A percentile compares a stretch with the other conserved stretches of the same genome.
Conservation (phyloP, 1,140 invertebrate genomes). For the Halictus rubicundus region DNA sequence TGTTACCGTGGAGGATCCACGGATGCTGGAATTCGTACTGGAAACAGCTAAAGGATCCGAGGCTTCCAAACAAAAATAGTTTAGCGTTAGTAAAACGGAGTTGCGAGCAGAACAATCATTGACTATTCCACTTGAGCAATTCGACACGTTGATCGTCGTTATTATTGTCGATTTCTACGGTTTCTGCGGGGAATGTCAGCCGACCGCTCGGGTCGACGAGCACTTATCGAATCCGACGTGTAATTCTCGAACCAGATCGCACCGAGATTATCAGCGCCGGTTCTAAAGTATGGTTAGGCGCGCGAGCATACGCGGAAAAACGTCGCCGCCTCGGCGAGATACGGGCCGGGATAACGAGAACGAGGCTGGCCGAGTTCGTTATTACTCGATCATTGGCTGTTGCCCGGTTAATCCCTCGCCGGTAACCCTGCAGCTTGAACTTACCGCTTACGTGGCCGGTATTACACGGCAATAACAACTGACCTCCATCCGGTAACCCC, state of each 20-base stretch:
- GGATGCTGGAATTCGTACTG: too few relatives aligned
- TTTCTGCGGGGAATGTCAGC: not conserved
- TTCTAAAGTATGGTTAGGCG: too few relatives aligned
- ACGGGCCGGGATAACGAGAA: conserved; percentile 42
- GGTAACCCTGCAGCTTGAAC: conserved; percentile 49
- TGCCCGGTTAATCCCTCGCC: conserved; percentile 52
- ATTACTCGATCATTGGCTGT: conserved; percentile 65
- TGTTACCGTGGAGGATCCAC: too few relatives aligned
- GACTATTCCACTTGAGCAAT: too few relatives aligned
- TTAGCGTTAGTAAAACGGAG: too few relatives aligned
- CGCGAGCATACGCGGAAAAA: not conserved
- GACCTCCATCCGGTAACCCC: conserved; percentile 61
- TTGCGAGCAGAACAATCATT: too few relatives aligned
- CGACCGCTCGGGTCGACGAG: not conserved
- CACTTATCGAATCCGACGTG: conserved; percentile 13
- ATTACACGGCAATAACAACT: conserved; percentile 61
- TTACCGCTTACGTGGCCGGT: conserved; percentile 57
- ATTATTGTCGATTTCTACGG: not conserved
- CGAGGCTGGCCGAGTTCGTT: conserved; percentile 41
- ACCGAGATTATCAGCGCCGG: not conserved
- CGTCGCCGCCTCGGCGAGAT: conserved; percentile 28
- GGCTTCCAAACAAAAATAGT: too few relatives aligned
- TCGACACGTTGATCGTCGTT: too few relatives aligned
- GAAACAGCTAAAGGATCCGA: too few relatives aligned
- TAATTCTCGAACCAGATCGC: not conserved